These are phyloP conservation scores for Zosterops hypoxanthus DNA, from an alignment of 2,113 vertebrate species.

Conservation along the genomic window DNA sequence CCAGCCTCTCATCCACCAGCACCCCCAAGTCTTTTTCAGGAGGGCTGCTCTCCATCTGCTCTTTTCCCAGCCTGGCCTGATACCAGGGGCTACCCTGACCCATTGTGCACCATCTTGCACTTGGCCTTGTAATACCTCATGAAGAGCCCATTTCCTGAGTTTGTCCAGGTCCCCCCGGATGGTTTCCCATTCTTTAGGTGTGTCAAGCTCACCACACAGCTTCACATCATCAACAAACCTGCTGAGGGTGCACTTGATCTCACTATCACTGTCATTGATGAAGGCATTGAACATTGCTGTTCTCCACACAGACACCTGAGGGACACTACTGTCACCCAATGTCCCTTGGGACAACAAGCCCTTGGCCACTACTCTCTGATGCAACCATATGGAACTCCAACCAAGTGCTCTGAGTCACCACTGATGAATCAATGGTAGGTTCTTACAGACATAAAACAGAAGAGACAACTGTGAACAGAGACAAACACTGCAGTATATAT, in stretches of 20 bases:
- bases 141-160: not conserved
- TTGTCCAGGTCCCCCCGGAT: not conserved
- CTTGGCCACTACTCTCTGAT: not conserved
- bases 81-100: rapidly evolving
- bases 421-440: not conserved
- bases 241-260: not conserved
- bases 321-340: not conserved
- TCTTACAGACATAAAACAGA: not conserved
- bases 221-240: not conserved
- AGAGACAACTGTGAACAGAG: not conserved
- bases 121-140: not conserved
- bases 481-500: not conserved
- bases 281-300: not conserved
- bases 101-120: not conserved
- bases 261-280: too few relatives aligned
- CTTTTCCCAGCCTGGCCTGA: not conserved
- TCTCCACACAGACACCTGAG: not conserved
- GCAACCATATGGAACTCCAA: not conserved
- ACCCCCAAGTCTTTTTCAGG: rapidly evolving
- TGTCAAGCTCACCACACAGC: not conserved
- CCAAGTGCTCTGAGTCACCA: not conserved
- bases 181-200: not conserved
- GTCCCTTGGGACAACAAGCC: not conserved
- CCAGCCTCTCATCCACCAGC: not conserved
- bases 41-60: not conserved